Evolutionary conservation across 1,140 invertebrate genomes (phyloP).

Genomic region (Papilio dardanus): DNA sequence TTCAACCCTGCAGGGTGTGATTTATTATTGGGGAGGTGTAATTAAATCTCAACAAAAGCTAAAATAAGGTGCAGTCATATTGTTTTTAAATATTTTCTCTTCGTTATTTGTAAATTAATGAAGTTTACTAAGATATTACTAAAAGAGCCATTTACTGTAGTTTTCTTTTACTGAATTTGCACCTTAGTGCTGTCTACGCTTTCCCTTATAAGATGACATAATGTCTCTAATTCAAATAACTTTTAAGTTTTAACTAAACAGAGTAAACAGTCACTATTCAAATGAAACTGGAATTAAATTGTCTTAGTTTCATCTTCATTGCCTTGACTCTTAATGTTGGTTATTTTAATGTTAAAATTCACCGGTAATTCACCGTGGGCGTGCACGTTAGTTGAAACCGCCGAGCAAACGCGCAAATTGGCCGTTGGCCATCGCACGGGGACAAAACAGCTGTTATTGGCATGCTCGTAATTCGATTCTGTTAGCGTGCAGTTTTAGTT

Average conservation of each 20-base stretch:
- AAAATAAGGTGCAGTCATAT: neutral
- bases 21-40: slow-evolving; percentile 17
- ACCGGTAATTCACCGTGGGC: slow-evolving; percentile 23
- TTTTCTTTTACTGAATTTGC: too few relatives aligned
- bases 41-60: neutral
- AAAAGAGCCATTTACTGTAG: too few relatives aligned
- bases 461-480: slow-evolving; percentile 38
- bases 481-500: slow-evolving; percentile 36
- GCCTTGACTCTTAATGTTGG: neutral
- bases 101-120: neutral
- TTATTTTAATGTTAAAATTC: slow-evolving; percentile 2
- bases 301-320: neutral
- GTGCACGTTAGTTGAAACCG: slow-evolving; percentile 29
- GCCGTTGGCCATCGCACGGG: slow-evolving; percentile 32
- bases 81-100: neutral
- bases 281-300: too few relatives aligned
- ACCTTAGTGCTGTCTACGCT: too few relatives aligned
- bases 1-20: slow-evolving; percentile 20
- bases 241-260: too few relatives aligned
- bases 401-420: slow-evolving; percentile 37
- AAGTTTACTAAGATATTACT: too few relatives aligned
- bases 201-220: too few relatives aligned
- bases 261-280: too few relatives aligned
- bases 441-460: slow-evolving; percentile 38
- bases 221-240: too few relatives aligned